Evolutionary conservation across 2,888 invertebrate species (phyloP), one percentile per base, ranked within the genome.

Genomic region (Keiferia lycopersicella): DNA sequence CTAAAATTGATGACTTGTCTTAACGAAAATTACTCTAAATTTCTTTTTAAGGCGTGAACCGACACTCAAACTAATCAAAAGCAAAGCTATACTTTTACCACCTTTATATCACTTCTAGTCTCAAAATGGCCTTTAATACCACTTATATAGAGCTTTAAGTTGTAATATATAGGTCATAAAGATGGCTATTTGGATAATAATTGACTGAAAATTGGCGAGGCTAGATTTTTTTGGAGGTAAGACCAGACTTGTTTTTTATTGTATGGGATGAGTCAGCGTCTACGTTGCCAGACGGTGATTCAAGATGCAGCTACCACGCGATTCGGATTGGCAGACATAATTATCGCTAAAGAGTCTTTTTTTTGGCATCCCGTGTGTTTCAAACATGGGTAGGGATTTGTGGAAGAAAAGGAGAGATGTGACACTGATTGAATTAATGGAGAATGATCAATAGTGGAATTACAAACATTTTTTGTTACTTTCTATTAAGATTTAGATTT

Each of bases 211-310:
- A 64, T 70, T 53, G 71, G 67, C 69, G 68, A 72, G 67, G 63
- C 67, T 68, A 34, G 34, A 64, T 60, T 16, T 60, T 60, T 45
- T 18, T 12, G 69, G 72, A 30, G n/a, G 26, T 70, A 72, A 61
- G 71, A 72, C 87, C 86, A 88, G 74, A 87, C 87, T 86, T 75
- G 79, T 83, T 84, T 81, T 83, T 78, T 65, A 66, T 66, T 73
- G 75, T 34, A 34, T 45, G 16, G 45, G 71, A 73, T 88, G 87
- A 88, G 74, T 88, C 87, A 87, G 75, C 79, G 84, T 84, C 81
- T 83, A 78, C 66, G 67, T 65, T 74, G 75, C 76, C 82, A 81
- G 82, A 79, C 82, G 71, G 73, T 70, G 71, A 70, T 64, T 64
- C 73, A 26, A 16, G 20, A 59, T 41, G 45, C 73, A 67, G 60